A percentile compares a stretch with the other conserved stretches of the same genome.
These are phyloP conservation scores for Drosophila virilis DNA, from an alignment of 1,140 invertebrate genomes.

Conservation along the genomic window DNA sequence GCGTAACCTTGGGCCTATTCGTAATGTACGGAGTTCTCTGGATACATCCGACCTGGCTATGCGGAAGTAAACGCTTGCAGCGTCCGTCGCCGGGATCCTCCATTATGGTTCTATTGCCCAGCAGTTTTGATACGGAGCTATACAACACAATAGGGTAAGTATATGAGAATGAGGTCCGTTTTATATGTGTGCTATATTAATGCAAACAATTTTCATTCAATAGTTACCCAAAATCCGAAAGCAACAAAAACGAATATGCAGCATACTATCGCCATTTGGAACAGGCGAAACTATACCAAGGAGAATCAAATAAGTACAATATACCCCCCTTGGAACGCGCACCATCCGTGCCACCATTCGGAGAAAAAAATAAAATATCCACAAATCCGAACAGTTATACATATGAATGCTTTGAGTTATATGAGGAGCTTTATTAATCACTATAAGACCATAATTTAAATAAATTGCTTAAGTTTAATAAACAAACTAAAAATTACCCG, in stretches of 20 bases:
- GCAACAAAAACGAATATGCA: slow-evolving; percentile 46
- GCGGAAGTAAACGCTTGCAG: slow-evolving; percentile 30
- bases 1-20: slow-evolving; percentile 41
- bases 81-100: slow-evolving; percentile 26
- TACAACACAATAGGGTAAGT: slow-evolving; percentile 25
- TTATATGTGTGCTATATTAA: background rate
- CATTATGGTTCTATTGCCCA: slow-evolving; percentile 45
- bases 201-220: background rate
- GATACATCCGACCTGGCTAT: slow-evolving; percentile 44
- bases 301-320: slow-evolving; percentile 59
- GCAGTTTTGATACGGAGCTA: slow-evolving; percentile 4
- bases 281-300: slow-evolving; percentile 25
- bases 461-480: background rate
- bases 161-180: fast-evolving
- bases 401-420: slow-evolving; percentile 39
- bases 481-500: background rate
- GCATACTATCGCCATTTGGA: slow-evolving; percentile 59
- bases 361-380: background rate
- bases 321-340: slow-evolving; percentile 58
- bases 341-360: slow-evolving; percentile 47
- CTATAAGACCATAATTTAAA: background rate
- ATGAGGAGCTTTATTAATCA: slow-evolving; percentile 31
- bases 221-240: background rate
- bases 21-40: slow-evolving; percentile 46
- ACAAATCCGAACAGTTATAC: background rate